A percentile compares a stretch with the other conserved stretches of the same genome.
Evolutionary conservation across 2,888 invertebrate species (phyloP).

Genomic region (Rhagium mordax): DNA sequence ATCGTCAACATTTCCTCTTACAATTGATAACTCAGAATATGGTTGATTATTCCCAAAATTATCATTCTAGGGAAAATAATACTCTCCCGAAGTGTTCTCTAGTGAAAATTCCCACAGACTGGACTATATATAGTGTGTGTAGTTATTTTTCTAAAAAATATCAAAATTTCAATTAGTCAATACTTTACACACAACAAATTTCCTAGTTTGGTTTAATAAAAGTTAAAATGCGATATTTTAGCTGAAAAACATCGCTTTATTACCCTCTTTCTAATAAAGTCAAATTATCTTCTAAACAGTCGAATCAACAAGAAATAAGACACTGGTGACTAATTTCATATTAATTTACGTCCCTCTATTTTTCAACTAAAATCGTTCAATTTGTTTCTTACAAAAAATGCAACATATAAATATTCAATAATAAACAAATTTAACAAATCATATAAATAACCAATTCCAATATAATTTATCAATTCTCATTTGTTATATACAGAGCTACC

Average conservation of each 20-base stretch:
- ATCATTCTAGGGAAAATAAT: too few relatives aligned
- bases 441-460: slow-evolving; percentile 34
- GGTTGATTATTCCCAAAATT: too few relatives aligned
- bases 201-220: slow-evolving; percentile 19
- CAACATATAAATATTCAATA: slow-evolving; percentile 20
- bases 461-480: slow-evolving; percentile 33
- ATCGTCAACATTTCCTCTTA: too few relatives aligned
- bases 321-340: not conserved
- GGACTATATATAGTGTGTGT: slow-evolving; percentile 36
- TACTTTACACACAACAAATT: not conserved
- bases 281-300: not conserved
- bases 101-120: too few relatives aligned
- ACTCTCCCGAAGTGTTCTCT: too few relatives aligned
- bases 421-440: slow-evolving; percentile 30
- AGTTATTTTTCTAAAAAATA: slow-evolving; percentile 40
- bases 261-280: not conserved
- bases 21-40: too few relatives aligned
- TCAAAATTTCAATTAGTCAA: slow-evolving; percentile 20
- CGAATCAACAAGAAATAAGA: not conserved
- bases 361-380: slow-evolving; percentile 19
- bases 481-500: slow-evolving; percentile 32
- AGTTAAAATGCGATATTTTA: not conserved
- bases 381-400: not conserved
- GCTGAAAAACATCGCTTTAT: slow-evolving; percentile 16
- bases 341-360: not conserved